Evolutionary conservation across 2,797 vertebrate species (phyloP).

Genomic region (Miichthys miiuy): DNA sequence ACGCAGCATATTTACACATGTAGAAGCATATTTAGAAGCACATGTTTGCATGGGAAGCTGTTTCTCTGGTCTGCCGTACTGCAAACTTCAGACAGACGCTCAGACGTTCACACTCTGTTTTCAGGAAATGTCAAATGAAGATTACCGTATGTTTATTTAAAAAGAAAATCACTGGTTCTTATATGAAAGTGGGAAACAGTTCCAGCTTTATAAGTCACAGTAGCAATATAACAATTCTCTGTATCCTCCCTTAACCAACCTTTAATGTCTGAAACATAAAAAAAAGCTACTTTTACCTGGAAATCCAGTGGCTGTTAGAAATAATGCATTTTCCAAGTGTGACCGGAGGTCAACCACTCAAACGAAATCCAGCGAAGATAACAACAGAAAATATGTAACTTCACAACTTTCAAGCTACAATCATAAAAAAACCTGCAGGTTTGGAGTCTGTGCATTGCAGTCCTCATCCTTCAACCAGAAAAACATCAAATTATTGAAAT

Average conservation of each 20-base stretch:
- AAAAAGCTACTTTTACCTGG: too few relatives aligned
- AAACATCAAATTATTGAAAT: neutral
- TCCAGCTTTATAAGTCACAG: too few relatives aligned
- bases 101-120: neutral
- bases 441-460: neutral
- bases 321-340: too few relatives aligned
- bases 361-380: neutral
- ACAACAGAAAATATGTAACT: neutral
- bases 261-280: neutral
- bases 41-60: too few relatives aligned
- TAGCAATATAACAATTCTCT: neutral
- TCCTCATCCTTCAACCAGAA: neutral
- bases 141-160: neutral
- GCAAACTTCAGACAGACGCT: too few relatives aligned
- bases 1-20: too few relatives aligned
- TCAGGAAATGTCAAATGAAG: neutral
- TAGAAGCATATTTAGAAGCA: too few relatives aligned
- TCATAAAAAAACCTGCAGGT: neutral
- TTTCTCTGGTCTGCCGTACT: too few relatives aligned
- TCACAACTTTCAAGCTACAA: neutral
- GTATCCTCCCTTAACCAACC: neutral
- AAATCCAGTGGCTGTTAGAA: too few relatives aligned
- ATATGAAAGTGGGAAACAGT: too few relatives aligned
- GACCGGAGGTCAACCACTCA: neutral
- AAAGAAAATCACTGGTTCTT: neutral